A percentile compares a stretch with the other conserved stretches of the same genome.
These are phyloP conservation scores for Plagiodera versicolora DNA, from an alignment of 2,888 invertebrate genomes.

Conservation along the genomic window DNA sequence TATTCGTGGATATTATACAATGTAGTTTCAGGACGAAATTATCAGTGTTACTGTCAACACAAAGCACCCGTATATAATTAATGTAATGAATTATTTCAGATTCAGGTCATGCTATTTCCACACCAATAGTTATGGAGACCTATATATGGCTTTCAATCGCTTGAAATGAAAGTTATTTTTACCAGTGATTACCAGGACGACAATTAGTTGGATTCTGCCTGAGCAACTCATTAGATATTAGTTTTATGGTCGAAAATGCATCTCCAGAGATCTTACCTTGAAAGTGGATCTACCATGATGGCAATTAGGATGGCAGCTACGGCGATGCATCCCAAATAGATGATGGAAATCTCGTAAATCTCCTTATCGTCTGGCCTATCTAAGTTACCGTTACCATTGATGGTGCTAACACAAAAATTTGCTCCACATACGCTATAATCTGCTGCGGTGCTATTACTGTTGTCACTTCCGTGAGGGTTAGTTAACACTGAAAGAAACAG, in stretches of 20 bases:
- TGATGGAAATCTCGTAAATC: slow-evolving; percentile 86
- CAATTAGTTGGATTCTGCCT: not conserved
- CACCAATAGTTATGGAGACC: not conserved
- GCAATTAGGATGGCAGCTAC: slow-evolving; percentile 85
- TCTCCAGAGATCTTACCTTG: slow-evolving; percentile 68
- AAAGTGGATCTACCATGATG: slow-evolving; percentile 85
- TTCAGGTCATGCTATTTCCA: slow-evolving; percentile 13
- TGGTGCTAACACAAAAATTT: slow-evolving; percentile 77
- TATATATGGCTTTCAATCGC: not conserved
- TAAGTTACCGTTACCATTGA: slow-evolving; percentile 72
- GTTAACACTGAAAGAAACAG: slow-evolving; percentile 65
- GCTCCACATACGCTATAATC: slow-evolving; percentile 71
- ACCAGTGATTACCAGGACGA: not conserved
- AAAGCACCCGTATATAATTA: slow-evolving; percentile 18
- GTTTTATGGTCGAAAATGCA: not conserved
- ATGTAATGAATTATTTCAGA: slow-evolving; percentile 4
- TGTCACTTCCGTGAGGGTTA: slow-evolving; percentile 67
- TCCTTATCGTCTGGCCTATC: slow-evolving; percentile 80
- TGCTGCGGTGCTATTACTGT: slow-evolving; percentile 54
- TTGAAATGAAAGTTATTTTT: not conserved
- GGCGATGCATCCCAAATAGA: slow-evolving; percentile 85
- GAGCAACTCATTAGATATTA: not conserved
- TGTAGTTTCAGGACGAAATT: slow-evolving; percentile 17
- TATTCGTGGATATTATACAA: slow-evolving; percentile 18
- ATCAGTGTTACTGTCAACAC: slow-evolving; percentile 13